Percentiles rank a stretch among this genome's conserved stretches.
phyloP scores from a whole-genome alignment of 2,113 vertebrate genomes.

The Gorsachius goisagi region DNA sequence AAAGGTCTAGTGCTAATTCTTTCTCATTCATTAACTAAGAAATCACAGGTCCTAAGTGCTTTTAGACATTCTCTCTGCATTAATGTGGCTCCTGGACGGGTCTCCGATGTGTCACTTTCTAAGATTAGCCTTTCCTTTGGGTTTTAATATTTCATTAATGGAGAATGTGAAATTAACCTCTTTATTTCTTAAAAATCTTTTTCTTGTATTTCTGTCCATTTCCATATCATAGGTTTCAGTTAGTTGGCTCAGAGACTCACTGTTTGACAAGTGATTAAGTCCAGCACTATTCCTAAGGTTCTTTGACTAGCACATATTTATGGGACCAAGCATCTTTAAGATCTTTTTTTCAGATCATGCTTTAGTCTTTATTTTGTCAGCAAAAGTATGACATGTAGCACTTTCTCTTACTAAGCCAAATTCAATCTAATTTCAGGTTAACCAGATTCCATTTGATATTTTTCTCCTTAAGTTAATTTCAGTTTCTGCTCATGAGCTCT shows the following conservation, averaged over 20 bases:
- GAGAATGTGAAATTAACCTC: neutral
- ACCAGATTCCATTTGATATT: neutral
- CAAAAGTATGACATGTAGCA: rapidly evolving
- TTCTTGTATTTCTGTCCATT: conserved; percentile 12
- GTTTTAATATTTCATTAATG: neutral
- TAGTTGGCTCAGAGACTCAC: neutral
- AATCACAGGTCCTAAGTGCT: neutral
- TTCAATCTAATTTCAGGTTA: neutral
- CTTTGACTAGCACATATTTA: neutral
- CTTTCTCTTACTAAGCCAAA: neutral
- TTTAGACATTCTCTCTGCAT: neutral
- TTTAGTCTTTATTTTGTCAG: neutral
- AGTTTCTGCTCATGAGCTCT: neutral
- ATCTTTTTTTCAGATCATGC: neutral
- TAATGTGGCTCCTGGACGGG: neutral
- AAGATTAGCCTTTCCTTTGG: neutral
- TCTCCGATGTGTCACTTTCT: neutral
- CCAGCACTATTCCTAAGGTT: neutral
- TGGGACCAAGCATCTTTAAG: neutral
- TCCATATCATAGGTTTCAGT: neutral
- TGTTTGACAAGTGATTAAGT: neutral
- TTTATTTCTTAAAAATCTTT: conserved; percentile 31
- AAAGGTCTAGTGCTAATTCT: neutral
- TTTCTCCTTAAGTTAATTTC: neutral
- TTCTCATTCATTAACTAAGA: neutral